phyloP scores from a whole-genome alignment of 2,113 vertebrate genomes.

The Paratilapia polleni region DNA sequence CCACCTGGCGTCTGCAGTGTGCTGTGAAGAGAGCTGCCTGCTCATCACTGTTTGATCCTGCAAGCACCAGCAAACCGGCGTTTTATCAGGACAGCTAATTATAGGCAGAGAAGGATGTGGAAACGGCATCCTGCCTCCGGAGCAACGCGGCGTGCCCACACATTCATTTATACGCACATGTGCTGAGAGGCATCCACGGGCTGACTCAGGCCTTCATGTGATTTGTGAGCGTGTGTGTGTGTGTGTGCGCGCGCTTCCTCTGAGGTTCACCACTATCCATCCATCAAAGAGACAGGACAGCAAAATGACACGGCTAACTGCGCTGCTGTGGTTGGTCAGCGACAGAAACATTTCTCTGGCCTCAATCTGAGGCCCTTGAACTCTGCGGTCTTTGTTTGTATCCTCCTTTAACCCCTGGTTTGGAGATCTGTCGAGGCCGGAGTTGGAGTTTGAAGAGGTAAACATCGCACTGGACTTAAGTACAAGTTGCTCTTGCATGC shows the following conservation, averaged over 20 bases:
- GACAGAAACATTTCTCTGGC: conserved; percentile 51
- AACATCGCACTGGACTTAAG: conserved; percentile 26
- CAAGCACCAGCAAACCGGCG: conserved; percentile 63
- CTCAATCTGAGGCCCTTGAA: conserved; percentile 54
- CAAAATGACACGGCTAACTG: conserved; percentile 51
- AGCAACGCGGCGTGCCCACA: conserved; percentile 59
- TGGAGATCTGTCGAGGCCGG: conserved; percentile 21
- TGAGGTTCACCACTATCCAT: conserved; percentile 55
- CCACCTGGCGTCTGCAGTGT: conserved; percentile 71
- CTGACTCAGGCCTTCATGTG: conserved; percentile 5
- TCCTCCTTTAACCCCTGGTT: conserved; percentile 34
- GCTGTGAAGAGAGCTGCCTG: conserved; percentile 68
- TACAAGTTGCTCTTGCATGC: conserved; percentile 15
- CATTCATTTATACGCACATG: conserved; percentile 55
- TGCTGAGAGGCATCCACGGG: conserved; percentile 31
- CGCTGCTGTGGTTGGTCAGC: conserved; percentile 40
- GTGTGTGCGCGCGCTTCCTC: neutral
- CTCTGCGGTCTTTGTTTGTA: conserved; percentile 40
- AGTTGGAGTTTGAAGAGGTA: conserved; percentile 20
- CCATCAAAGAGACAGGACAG: conserved; percentile 46
- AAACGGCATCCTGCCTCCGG: conserved; percentile 63
- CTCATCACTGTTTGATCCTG: conserved; percentile 74
- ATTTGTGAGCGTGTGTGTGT: neutral
- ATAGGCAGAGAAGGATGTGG: conserved; percentile 69
- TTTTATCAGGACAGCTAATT: conserved; percentile 75